Conservation (phyloP, 2,113 vertebrate genomes). For the Ciconia maguari region DNA sequence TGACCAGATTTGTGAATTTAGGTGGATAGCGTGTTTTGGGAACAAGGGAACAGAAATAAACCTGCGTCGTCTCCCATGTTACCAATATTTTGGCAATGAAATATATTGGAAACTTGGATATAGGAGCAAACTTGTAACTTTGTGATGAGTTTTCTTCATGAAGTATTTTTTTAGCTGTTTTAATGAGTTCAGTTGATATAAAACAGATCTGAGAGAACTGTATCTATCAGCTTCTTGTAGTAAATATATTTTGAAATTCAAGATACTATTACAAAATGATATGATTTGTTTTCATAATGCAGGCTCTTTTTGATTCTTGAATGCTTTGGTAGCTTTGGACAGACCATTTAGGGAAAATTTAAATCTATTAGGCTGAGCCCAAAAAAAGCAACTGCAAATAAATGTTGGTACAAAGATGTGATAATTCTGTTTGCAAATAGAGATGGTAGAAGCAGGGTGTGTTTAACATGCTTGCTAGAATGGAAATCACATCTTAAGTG, state of each 20-base stretch:
- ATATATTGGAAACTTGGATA: background rate
- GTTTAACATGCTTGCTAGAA: background rate
- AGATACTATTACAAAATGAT: background rate
- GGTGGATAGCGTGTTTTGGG: background rate
- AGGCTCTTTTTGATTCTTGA: background rate
- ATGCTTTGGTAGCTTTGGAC: background rate
- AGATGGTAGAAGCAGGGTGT: background rate
- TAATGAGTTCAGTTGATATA: background rate
- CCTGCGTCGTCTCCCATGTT: accelerated
- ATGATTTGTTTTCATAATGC: background rate
- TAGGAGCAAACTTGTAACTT: background rate
- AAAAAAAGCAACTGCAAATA: background rate
- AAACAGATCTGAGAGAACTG: background rate
- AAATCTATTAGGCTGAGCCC: background rate
- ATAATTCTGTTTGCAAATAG: background rate
- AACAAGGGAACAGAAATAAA: background rate
- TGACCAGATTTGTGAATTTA: background rate
- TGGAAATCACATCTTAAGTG: background rate
- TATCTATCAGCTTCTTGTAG: background rate
- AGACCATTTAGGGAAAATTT: background rate
- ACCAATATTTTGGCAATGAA: background rate
- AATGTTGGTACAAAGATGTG: background rate
- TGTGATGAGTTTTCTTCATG: background rate
- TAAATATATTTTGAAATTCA: background rate
- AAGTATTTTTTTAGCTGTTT: background rate